A percentile compares a stretch with the other conserved stretches of the same genome.
phyloP scores from a whole-genome alignment of 1,140 invertebrate genomes.

The Venturia canescens region DNA sequence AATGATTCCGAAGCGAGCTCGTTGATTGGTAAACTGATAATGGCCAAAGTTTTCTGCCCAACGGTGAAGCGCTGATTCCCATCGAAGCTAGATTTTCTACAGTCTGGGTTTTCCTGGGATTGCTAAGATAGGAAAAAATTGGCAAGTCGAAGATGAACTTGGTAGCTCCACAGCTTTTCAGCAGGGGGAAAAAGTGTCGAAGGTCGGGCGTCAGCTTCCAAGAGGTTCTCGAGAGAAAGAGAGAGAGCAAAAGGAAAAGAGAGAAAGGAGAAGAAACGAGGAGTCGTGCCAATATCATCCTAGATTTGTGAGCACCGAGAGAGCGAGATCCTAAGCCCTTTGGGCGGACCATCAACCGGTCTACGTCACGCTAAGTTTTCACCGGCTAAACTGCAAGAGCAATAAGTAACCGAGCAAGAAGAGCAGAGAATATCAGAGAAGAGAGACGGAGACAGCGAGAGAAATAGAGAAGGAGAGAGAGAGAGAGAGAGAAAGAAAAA shows the following conservation, averaged over 20 bases:
- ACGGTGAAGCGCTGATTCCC: conserved; percentile 50
- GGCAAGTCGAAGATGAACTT: conserved; percentile 1
- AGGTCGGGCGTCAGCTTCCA: conserved; percentile 3
- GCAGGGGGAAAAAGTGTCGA: conserved; percentile 34
- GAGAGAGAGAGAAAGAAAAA: not conserved
- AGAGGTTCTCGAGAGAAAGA: conserved; percentile 35
- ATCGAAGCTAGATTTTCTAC: not conserved
- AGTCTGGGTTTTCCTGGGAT: conserved; percentile 31
- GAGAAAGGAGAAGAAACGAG: conserved; percentile 29
- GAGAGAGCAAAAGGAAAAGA: conserved; percentile 49
- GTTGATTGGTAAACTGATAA: conserved; percentile 65
- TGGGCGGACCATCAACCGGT: conserved; percentile 48
- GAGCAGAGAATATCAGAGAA: not conserved
- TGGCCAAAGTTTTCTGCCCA: conserved; percentile 61
- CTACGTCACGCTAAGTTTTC: conserved; percentile 61
- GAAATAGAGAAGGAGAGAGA: not conserved
- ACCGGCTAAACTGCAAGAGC: conserved; percentile 55
- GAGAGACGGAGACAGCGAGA: too few relatives aligned
- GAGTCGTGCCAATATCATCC: conserved; percentile 65
- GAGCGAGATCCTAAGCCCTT: conserved; percentile 21
- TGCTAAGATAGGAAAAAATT: conserved; percentile 43
- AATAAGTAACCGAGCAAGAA: conserved; percentile 64
- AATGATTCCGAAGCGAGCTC: not conserved
- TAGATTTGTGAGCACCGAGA: conserved; percentile 63
- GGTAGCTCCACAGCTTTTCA: not conserved